These are phyloP conservation scores for Coregonus sp. DNA, from an alignment of 2,797 vertebrate genomes.

Conservation along the genomic window DNA sequence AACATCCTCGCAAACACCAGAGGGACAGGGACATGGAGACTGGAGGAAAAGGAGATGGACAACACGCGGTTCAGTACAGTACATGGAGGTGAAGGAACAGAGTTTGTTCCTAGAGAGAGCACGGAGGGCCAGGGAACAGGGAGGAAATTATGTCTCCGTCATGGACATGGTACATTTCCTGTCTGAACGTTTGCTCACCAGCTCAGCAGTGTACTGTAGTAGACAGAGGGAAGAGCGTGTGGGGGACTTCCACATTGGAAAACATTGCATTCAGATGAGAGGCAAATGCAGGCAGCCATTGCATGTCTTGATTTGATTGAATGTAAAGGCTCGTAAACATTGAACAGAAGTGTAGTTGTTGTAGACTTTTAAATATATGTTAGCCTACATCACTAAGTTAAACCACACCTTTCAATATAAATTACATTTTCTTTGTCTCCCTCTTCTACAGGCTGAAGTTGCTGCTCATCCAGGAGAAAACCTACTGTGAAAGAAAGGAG, in stretches of 20 bases:
- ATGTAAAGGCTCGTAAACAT: background rate
- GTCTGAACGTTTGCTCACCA: constrained; percentile 12
- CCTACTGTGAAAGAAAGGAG: constrained; percentile 80
- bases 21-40: constrained; percentile 16
- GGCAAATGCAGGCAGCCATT: background rate
- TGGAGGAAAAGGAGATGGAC: constrained; percentile 19
- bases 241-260: background rate
- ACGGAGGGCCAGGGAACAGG: constrained; percentile 10
- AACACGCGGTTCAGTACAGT: constrained; percentile 21
- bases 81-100: background rate
- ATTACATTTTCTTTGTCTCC: constrained; percentile 29
- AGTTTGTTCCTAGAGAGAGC: constrained; percentile 17
- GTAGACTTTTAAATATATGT: background rate
- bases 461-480: constrained; percentile 82
- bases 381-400: background rate
- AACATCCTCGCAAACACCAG: constrained; percentile 52
- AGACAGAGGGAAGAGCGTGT: background rate
- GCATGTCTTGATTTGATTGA: background rate
- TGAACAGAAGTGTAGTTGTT: background rate
- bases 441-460: constrained; percentile 82
- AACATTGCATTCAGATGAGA: background rate
- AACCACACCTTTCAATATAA: background rate
- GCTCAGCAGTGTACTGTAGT: background rate
- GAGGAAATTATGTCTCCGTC: constrained; percentile 25
- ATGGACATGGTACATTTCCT: constrained; percentile 20